Percentiles rank a stretch among this genome's conserved stretches.
Evolutionary conservation across 2,797 vertebrate genomes (phyloP).

Genomic region (Mus caroli): DNA sequence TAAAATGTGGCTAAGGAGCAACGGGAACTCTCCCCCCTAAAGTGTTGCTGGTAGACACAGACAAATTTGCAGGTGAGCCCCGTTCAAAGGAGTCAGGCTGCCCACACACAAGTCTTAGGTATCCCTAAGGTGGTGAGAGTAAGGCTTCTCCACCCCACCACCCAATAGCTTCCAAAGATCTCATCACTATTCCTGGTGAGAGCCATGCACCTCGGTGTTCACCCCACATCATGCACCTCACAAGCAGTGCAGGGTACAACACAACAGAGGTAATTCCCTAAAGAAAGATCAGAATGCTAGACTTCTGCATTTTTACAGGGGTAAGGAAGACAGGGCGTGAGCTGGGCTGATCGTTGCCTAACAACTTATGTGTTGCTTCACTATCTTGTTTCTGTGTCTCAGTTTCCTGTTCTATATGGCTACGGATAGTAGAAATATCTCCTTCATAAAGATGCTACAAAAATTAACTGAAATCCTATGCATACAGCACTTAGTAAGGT

Average conservation of each 20-base stretch:
- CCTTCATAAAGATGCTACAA: constrained; percentile 5
- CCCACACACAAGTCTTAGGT: not conserved
- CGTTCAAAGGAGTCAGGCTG: not conserved
- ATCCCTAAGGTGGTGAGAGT: not conserved
- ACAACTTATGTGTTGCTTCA: not conserved
- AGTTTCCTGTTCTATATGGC: not conserved
- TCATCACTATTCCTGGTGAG: not conserved
- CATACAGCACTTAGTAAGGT: not conserved
- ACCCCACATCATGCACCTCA: not conserved
- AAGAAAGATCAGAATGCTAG: not conserved
- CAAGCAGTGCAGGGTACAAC: no score
- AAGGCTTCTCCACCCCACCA: not conserved
- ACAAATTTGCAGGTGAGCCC: not conserved
- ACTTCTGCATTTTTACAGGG: not conserved
- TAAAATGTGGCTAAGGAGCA: not conserved
- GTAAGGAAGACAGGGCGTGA: not conserved
- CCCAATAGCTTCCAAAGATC: not conserved
- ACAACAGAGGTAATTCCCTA: not conserved
- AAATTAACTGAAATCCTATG: not conserved
- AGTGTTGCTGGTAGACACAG: not conserved
- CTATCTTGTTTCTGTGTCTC: not conserved
- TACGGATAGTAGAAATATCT: not conserved
- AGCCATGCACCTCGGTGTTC: not conserved
- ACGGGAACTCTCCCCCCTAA: not conserved
- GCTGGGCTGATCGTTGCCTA: not conserved